Percentiles rank a stretch among this genome's conserved stretches.
Conservation (phyloP, 2,797 vertebrate genomes). For the Glyptemys insculpta region DNA sequence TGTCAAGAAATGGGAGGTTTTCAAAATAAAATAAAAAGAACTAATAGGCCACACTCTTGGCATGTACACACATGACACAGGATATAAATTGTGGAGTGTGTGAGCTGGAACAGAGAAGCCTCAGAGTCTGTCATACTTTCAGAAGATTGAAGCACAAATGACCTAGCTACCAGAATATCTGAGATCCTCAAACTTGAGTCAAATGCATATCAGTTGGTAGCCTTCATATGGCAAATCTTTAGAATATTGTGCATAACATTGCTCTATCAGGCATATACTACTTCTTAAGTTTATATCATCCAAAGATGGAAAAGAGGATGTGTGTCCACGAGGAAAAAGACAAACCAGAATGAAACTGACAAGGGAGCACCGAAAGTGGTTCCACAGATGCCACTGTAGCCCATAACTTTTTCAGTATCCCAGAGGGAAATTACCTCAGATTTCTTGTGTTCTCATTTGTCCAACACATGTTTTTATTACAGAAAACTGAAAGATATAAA, state of each 20-base stretch:
- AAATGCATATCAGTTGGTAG: not conserved
- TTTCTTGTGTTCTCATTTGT: conserved; percentile 55
- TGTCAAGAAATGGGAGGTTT: not conserved
- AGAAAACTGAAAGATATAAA: conserved; percentile 59
- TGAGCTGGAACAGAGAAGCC: conserved; percentile 46
- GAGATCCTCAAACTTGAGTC: not conserved
- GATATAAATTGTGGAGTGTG: conserved; percentile 52
- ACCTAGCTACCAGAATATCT: conserved; percentile 51
- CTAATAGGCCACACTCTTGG: conserved; percentile 38
- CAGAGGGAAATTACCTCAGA: conserved; percentile 71
- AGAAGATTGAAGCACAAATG: conserved; percentile 43
- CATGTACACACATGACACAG: not conserved
- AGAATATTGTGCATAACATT: not conserved
- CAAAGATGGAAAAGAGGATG: not conserved
- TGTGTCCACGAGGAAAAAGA: not conserved
- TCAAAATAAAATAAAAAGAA: conserved; percentile 30
- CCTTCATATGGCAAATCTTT: not conserved
- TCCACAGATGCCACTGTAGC: conserved; percentile 29
- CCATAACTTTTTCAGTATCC: conserved; percentile 43
- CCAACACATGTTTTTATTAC: conserved; percentile 64
- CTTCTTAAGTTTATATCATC: not conserved
- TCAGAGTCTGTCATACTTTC: conserved; percentile 56
- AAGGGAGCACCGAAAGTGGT: not conserved
- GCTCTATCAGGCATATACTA: not conserved
- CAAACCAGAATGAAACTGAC: not conserved